Evolutionary conservation across 2,113 vertebrate genomes (phyloP).

Genomic region (Arothron firmamentum): DNA sequence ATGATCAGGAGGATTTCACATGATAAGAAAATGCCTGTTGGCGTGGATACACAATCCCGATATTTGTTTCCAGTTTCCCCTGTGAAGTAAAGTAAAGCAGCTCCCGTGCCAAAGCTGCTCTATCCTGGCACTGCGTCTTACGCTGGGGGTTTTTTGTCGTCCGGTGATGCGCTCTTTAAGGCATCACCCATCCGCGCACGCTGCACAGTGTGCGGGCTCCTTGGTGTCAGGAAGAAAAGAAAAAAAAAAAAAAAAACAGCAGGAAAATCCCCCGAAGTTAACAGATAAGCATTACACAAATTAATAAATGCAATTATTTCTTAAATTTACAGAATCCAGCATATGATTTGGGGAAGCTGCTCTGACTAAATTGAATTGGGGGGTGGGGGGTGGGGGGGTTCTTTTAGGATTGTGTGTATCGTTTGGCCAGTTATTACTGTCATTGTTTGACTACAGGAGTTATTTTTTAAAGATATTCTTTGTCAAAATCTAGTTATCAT

Average conservation of each 20-base stretch:
- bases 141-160: constrained; percentile 42
- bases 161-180: constrained; percentile 56
- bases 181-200: constrained; percentile 51
- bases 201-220: constrained; percentile 45
- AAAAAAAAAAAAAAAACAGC: too few relatives aligned
- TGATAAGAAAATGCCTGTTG: constrained; percentile 29
- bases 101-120: constrained; percentile 38
- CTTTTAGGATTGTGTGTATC: too few relatives aligned
- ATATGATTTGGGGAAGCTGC: too few relatives aligned
- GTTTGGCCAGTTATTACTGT: too few relatives aligned
- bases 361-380: too few relatives aligned
- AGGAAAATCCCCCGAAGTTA: too few relatives aligned
- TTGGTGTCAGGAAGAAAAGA: not conserved
- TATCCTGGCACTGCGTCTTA: constrained; percentile 53
- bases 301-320: too few relatives aligned
- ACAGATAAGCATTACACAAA: too few relatives aligned
- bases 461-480: too few relatives aligned
- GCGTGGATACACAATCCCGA: not conserved
- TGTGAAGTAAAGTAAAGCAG: constrained; percentile 26
- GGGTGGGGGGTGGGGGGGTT: too few relatives aligned
- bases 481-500: too few relatives aligned
- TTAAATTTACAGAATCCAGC: not conserved
- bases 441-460: too few relatives aligned
- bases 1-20: constrained; percentile 43
- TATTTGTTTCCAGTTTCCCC: not conserved